Evolutionary conservation across 2,113 vertebrate genomes (phyloP).

Genomic region (Lasiurus cinereus): DNA sequence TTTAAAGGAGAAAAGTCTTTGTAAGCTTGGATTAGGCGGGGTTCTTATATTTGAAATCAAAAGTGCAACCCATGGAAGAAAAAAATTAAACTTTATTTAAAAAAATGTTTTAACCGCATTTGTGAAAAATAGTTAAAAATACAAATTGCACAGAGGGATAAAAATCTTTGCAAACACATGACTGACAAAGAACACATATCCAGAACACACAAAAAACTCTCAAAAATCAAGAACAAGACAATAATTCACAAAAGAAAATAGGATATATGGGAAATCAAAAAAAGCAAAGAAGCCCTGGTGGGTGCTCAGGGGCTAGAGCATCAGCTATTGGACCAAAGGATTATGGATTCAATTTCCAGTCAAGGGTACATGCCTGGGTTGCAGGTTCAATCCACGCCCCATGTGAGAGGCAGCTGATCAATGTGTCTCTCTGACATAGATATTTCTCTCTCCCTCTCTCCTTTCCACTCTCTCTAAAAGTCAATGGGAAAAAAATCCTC

Average conservation of each 20-base stretch:
- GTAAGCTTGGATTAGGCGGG: not conserved
- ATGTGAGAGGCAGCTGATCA: too few species aligned
- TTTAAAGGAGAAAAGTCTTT: not conserved
- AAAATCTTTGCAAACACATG: not conserved
- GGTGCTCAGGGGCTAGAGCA: too few species aligned
- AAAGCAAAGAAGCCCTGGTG: too few species aligned
- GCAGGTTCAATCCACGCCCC: too few species aligned
- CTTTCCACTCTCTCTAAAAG: too few species aligned
- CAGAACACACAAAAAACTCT: conserved; percentile 15
- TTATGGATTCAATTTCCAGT: too few species aligned
- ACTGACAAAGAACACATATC: not conserved
- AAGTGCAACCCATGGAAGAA: not conserved
- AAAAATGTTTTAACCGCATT: not conserved
- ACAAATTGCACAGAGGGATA: not conserved
- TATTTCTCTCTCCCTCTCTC: too few species aligned
- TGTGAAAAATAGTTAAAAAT: conserved; percentile 43
- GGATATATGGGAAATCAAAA: not conserved
- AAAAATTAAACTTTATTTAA: not conserved
- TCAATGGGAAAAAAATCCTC: too few species aligned
- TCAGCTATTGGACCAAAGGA: too few species aligned
- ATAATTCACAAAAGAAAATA: conserved; percentile 40
- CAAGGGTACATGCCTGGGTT: too few species aligned
- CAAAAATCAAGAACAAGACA: not conserved
- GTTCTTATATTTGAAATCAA: conserved; percentile 33
- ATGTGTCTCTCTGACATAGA: too few species aligned